Base-by-base conservation (phyloP, 2,113 vertebrate species). In the Lepisosteus osseus region DNA sequence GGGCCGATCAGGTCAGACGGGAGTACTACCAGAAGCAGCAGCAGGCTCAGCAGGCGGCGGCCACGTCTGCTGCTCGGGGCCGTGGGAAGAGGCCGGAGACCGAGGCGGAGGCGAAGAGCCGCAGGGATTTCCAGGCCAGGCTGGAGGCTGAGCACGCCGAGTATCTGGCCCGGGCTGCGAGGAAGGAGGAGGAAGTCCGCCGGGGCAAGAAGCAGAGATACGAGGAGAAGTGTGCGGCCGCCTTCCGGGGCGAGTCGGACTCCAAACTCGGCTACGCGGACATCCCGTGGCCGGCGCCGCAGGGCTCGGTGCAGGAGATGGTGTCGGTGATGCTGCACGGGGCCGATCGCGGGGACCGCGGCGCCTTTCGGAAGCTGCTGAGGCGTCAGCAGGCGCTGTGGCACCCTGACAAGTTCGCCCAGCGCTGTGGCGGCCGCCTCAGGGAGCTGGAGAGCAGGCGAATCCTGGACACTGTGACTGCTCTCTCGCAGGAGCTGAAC, bases 401-500 rank as follows among this genome's bases (percentile, higher is more conserved):
- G 95, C 95, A 97, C 66, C 95, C 95, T 0, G 95, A 97, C 77
- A 93, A 91, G 68, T 96, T 96, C 41, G 72, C 87, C 3, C 95
- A 97, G 81, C 86, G 94, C 63, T 97, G 95, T 41, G 91, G 91
- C 15, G 76, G 79, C 7, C 91, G 94, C 42, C 82, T 96, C 29
- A 80, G 84, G 29, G 88, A 90, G 61, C 78, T 76, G 54, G 94
- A 97, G 72, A 83, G 88, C 45, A 77, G 81, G 40, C 84, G 79
- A 1, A 90, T 97, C 71, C 85, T 95, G 74, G 89, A 90, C 56
- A 91, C 93, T 0, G 95, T 96, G 62, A 96, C 90, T 0, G 88
- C 91, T 9, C 88, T 97, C 63, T 96, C 95, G 1, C 94, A 96
- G 85, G 94, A 93, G 73, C 90, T 96, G 67, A 96, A 96, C 82